phyloP scores from a whole-genome alignment of 2,113 vertebrate species.

The Gnathonemus longibarbis region DNA sequence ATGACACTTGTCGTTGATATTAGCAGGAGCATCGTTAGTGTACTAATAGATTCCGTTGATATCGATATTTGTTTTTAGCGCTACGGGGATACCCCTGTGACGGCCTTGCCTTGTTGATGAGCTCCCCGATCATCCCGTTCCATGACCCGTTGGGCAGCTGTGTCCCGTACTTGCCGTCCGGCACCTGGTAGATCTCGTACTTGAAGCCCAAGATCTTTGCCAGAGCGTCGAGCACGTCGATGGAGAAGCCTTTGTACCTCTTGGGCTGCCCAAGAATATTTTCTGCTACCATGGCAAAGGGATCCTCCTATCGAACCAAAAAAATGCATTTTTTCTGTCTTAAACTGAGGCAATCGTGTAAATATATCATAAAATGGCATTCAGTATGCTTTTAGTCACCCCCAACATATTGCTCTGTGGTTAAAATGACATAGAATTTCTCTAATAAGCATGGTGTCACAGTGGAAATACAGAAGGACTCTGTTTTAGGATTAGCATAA shows the following conservation, averaged over 20 bases:
- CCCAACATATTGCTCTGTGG: neutral
- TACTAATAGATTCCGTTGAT: neutral
- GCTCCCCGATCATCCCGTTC: conserved; percentile 97
- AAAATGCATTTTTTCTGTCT: neutral
- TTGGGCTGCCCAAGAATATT: conserved; percentile 97
- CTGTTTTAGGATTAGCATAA: neutral
- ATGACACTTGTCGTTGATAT: neutral
- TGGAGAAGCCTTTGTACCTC: conserved; percentile 93
- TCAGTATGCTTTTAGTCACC: neutral
- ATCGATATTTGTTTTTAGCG: neutral
- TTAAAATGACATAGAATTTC: neutral
- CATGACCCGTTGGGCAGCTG: conserved; percentile 89
- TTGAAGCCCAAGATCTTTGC: conserved; percentile 93
- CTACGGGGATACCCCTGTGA: neutral
- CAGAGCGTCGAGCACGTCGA: conserved; percentile 89
- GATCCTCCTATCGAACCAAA: conserved; percentile 75
- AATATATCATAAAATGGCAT: neutral
- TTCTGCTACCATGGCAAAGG: conserved; percentile 97
- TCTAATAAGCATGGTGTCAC: neutral
- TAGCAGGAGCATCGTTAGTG: neutral
- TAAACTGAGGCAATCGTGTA: neutral
- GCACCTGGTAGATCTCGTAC: conserved; percentile 93
- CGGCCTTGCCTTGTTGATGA: conserved; percentile 86
- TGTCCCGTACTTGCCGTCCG: conserved; percentile 89
- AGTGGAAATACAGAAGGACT: neutral